These are phyloP conservation scores for Drosophila nigricruria DNA, from an alignment of 2,888 invertebrate species.

Conservation along the genomic window DNA sequence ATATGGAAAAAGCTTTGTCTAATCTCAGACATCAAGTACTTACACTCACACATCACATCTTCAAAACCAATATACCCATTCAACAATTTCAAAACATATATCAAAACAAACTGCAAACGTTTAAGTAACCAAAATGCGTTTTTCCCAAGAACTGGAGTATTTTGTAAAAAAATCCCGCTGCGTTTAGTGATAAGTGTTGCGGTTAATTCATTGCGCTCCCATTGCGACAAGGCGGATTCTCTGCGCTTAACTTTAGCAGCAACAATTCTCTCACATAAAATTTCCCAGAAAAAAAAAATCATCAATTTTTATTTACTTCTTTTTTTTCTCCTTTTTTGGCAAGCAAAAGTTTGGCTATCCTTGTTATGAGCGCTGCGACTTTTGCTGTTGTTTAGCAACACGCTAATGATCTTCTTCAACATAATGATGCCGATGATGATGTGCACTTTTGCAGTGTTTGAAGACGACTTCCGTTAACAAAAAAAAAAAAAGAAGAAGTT, in stretches of 20 bases:
- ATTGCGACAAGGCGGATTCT: constrained; percentile 6
- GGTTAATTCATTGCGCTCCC: constrained; percentile 43
- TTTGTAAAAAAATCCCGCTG: constrained; percentile 36
- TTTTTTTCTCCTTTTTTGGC: constrained; percentile 5
- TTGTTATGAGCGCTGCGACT: constrained; percentile 38
- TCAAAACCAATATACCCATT: constrained; percentile 1
- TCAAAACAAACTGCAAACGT: constrained; percentile 23
- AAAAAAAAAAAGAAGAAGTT: constrained; percentile 9
- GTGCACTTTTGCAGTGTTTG: constrained; percentile 50
- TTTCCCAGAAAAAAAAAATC: constrained; percentile 14
- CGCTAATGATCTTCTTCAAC: constrained; percentile 28
- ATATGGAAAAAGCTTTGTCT: too few species aligned
- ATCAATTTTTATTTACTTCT: constrained; percentile 14
- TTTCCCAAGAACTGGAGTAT: constrained; percentile 40
- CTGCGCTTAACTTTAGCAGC: constrained; percentile 1
- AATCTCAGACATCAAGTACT: neutral
- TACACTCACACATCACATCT: too few species aligned
- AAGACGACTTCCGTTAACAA: constrained; percentile 39
- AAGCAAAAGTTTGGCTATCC: constrained; percentile 24
- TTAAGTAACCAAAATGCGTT: constrained; percentile 18
- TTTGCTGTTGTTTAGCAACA: constrained; percentile 28
- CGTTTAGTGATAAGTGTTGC: constrained; percentile 48
- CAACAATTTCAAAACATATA: neutral
- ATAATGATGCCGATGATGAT: constrained; percentile 43
- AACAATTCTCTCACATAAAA: neutral